Evolutionary conservation across 2,797 vertebrate genomes (phyloP), one percentile per base, ranked within the genome.

Genomic region (Geotrypetes seraphini): DNA sequence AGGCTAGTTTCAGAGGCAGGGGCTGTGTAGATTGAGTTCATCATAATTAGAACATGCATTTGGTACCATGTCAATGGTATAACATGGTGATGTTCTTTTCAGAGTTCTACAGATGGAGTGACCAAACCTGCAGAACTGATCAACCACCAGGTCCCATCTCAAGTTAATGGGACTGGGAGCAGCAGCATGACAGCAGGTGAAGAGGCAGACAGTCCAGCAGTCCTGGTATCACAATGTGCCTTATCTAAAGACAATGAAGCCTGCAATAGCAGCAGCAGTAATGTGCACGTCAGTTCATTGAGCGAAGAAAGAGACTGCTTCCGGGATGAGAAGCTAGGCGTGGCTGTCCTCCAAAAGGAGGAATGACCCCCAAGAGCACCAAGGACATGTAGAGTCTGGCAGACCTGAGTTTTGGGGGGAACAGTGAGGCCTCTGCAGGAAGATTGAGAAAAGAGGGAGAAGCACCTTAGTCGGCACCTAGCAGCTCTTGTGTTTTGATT

Each of bases 171-270:
- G 50, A 61, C 57, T 29, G 64, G 45, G 43, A 59, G 60, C 51
- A 57, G 39, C 33, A 30, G 48, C 29, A 48, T 27, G 29, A 24
- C 50, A 16, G 43, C 57, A 49, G 37, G 58, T 50, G 54, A 76
- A 60, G 67, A 78, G 70, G 51, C 66, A 62, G 27, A 56, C 53
- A 19, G 57, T 65, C 45, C 85, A 80, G 73, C 83, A 79, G 69
- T 75, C 79, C 54, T 20, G 82, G 84, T 81, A 80, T 81, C 76
- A 71, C 87, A 44, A 10, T 88, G 88, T 89, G 87, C 89, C 90
- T 92, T 94, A 91, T 71, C 83, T 81, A 90, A 80, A 89, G 90
- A 91, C 84, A 86, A 78, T 73, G 86, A 83, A 75, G 66, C 36
- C 20, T 74, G 47, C 51, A 56, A 42, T 50, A 57, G 46, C 19